A percentile compares a stretch with the other conserved stretches of the same genome.
Conservation (phyloP, 2,797 vertebrate species). For the Phyllotis vaccarum region DNA sequence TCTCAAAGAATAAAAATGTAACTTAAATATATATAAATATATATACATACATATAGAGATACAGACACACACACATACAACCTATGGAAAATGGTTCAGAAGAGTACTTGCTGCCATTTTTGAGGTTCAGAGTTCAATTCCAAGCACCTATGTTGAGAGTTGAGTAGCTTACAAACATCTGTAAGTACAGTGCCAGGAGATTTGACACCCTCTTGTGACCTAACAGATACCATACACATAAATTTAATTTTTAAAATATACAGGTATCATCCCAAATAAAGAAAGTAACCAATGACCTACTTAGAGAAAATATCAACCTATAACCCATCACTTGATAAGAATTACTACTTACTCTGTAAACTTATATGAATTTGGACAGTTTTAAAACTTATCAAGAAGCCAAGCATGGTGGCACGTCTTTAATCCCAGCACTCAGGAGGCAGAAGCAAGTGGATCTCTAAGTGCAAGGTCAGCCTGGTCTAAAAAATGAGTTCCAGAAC, state of each 20-base stretch:
- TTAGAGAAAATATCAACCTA: slow-evolving; percentile 21
- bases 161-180: background rate
- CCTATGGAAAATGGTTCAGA: background rate
- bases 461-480: background rate
- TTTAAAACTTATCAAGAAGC: slow-evolving; percentile 3
- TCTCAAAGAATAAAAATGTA: background rate
- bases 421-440: background rate
- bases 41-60: background rate
- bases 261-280: slow-evolving; percentile 43
- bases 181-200: background rate
- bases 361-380: slow-evolving; percentile 13
- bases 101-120: background rate
- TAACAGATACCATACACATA: background rate
- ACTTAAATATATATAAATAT: background rate
- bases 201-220: background rate
- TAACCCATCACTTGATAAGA: slow-evolving; percentile 42
- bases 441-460: background rate
- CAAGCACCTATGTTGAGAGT: too few relatives aligned
- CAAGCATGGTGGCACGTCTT: background rate
- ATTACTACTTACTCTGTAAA: slow-evolving; percentile 42
- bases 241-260: slow-evolving; percentile 32
- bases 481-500: background rate
- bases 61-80: background rate
- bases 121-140: background rate
- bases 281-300: slow-evolving; percentile 27